Percentiles rank a stretch among this genome's conserved stretches.
These are phyloP conservation scores for Aphelenchoides besseyi DNA, from an alignment of 1,140 invertebrate species.

Conservation along the genomic window DNA sequence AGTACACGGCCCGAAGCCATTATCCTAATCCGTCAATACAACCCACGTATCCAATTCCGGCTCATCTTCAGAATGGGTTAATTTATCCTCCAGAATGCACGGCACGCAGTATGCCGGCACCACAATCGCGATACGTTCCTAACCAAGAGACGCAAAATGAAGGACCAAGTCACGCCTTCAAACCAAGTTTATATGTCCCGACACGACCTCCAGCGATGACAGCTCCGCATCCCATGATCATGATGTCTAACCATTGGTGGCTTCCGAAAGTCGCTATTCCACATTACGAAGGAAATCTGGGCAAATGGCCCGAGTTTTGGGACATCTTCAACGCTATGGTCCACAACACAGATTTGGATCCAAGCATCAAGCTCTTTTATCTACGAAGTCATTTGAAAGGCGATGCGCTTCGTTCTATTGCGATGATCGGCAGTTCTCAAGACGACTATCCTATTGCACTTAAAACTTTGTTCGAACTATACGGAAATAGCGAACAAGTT, in stretches of 20 bases:
- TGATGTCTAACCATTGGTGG: neutral
- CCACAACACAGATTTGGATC: neutral
- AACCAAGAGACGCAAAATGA: no score
- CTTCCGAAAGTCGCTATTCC: conserved; percentile 4
- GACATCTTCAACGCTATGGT: conserved; percentile 13
- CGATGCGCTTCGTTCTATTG: neutral
- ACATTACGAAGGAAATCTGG: neutral
- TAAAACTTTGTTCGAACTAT: neutral
- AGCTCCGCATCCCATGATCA: no score
- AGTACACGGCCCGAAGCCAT: neutral
- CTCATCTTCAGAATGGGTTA: no score
- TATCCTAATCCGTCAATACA: neutral
- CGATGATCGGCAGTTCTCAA: neutral
- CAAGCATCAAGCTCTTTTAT: neutral
- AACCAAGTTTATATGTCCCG: no score
- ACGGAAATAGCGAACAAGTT: neutral
- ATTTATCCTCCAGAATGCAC: no score
- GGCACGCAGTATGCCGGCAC: no score
- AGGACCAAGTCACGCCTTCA: no score
- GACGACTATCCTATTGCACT: conserved; percentile 1
- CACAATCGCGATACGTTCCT: no score
- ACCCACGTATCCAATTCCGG: no score
- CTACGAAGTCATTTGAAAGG: neutral
- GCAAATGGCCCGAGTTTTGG: conserved; percentile 6
- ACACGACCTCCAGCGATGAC: neutral